Evolutionary conservation across 2,113 vertebrate genomes (phyloP), one percentile per base, ranked within the genome.

Genomic region (Podilymbus podiceps): DNA sequence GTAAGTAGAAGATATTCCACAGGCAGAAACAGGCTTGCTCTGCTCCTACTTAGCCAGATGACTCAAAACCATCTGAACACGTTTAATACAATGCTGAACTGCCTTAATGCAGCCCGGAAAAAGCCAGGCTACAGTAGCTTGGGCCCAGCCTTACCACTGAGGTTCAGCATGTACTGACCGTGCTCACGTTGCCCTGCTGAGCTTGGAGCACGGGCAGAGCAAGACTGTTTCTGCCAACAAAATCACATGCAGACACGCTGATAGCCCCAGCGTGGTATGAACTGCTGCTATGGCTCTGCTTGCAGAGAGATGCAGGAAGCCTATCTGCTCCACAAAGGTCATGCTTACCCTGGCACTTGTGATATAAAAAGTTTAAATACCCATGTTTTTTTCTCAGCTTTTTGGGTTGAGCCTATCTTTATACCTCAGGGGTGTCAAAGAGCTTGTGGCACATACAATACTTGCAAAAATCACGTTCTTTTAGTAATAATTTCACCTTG

Each of bases 161-260:
- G 77, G 19, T 62, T 55, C 31, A 46, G 67, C 15, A 5, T 0
- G 40, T 49, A 0, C 24, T 40, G 75, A 22, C 67, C 0, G 0
- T 30, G 38, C 50, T 53, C 40, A 5, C 0, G 33, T 13, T 15
- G 59, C 55, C 78, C 56, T 62, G 66, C 72, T 49, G 11, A 18
- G 58, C 28, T n/a, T 12, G 76, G 53, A 35, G 50, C 8, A 9
- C 0, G 8, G 49, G 33, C 81, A 84, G 10, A 49, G 82, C 42
- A 16, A 19, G 42, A 22, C 3, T 46, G 3, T 7, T 55, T n/a
- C 18, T 64, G 62, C 66, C 78, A 44, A 13, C 24, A 58, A 10
- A 62, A 11, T 15, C 47, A 9, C 4, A 6, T 1, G 11, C 11
- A 23, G 46, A 8, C 0, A 0, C 5, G 40, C 50, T 15, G 55